These are phyloP conservation scores for Drosophila pruinosa DNA, from an alignment of 1,140 invertebrate species.

Conservation along the genomic window DNA sequence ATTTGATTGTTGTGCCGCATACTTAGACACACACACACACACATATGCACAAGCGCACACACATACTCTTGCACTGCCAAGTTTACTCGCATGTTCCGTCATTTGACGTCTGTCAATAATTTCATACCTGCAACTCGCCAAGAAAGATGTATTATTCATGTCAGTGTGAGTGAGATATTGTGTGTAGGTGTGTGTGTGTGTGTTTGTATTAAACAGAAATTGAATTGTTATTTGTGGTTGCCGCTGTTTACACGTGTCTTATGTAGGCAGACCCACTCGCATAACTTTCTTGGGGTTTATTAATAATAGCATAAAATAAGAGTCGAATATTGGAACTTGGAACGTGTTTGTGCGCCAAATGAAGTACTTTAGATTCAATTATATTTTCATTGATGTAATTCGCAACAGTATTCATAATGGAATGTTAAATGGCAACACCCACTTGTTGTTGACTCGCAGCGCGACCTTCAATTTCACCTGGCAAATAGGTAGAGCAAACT, in stretches of 20 bases:
- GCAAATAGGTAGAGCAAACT: slow-evolving; percentile 5
- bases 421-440: slow-evolving; percentile 43
- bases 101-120: slow-evolving; percentile 47
- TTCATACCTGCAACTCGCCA: slow-evolving; percentile 38
- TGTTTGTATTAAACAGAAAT: slow-evolving; percentile 71
- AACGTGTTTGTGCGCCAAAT: slow-evolving; percentile 75
- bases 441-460: slow-evolving; percentile 23
- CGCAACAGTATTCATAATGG: slow-evolving; percentile 55
- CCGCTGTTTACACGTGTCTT: slow-evolving; percentile 59
- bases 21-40: slow-evolving; percentile 13
- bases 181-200: slow-evolving; percentile 34
- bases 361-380: slow-evolving; percentile 78
- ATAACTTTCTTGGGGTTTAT: slow-evolving; percentile 52
- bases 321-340: slow-evolving; percentile 19
- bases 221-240: slow-evolving; percentile 69
- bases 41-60: not conserved
- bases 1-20: slow-evolving; percentile 55
- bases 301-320: slow-evolving; percentile 40
- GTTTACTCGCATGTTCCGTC: slow-evolving; percentile 1
- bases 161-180: slow-evolving; percentile 17
- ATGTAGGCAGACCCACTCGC: slow-evolving; percentile 5
- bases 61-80: not conserved
- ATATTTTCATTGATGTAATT: slow-evolving; percentile 37
- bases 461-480: not conserved
- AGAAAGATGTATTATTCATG: slow-evolving; percentile 32